These are phyloP conservation scores for Matsumyia berberina DNA, from an alignment of 2,888 invertebrate species.

Conservation along the genomic window DNA sequence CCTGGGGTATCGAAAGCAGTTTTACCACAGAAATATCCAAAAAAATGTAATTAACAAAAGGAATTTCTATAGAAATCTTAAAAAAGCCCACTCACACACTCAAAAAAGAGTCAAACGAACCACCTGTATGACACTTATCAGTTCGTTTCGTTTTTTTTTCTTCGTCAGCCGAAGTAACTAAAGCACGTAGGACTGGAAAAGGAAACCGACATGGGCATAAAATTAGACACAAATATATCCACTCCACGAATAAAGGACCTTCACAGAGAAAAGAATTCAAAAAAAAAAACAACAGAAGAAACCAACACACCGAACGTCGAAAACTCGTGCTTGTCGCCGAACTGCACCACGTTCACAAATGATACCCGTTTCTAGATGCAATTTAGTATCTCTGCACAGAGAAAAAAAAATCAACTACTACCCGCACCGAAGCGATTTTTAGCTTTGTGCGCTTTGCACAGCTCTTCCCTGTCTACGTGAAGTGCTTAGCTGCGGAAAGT, in stretches of 20 bases:
- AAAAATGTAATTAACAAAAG: not conserved
- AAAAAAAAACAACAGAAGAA: not conserved
- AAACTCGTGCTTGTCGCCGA: slow-evolving; percentile 68
- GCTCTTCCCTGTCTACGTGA: slow-evolving; percentile 42
- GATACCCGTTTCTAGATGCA: slow-evolving; percentile 64
- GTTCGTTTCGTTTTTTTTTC: slow-evolving; percentile 13
- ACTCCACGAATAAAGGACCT: slow-evolving; percentile 52
- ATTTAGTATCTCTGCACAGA: slow-evolving; percentile 64
- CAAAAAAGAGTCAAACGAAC: slow-evolving; percentile 45
- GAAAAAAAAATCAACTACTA: slow-evolving; percentile 22
- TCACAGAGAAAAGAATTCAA: not conserved
- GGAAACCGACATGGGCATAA: slow-evolving; percentile 39
- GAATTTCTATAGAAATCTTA: not conserved
- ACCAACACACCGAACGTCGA: slow-evolving; percentile 38
- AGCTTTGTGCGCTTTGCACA: slow-evolving; percentile 53
- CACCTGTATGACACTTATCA: slow-evolving; percentile 59
- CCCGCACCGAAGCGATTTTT: slow-evolving; percentile 60
- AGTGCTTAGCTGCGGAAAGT: slow-evolving; percentile 58
- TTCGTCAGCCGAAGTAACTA: slow-evolving; percentile 45
- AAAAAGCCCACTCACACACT: slow-evolving; percentile 15
- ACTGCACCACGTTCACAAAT: slow-evolving; percentile 67
- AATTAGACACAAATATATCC: slow-evolving; percentile 44
- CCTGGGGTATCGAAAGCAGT: not conserved
- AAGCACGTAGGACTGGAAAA: slow-evolving; percentile 40
- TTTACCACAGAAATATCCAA: not conserved